Conservation (phyloP, 1,140 invertebrate genomes). For the Zeugodacus cucurbitae region DNA sequence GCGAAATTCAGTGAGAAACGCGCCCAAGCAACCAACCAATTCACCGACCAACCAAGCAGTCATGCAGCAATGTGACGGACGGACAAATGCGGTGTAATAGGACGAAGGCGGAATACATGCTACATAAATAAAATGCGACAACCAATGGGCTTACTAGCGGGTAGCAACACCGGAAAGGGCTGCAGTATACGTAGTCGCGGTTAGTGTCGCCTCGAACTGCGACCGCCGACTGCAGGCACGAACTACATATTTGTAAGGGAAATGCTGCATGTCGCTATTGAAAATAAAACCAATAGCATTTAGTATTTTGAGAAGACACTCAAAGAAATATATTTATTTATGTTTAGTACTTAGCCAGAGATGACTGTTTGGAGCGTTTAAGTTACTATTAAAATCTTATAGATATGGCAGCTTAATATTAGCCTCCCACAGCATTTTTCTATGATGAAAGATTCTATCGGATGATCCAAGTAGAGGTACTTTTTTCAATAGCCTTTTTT, state of each 20-base stretch:
- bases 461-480: no score
- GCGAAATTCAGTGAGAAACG: neutral
- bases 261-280: neutral
- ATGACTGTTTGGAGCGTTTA: no score
- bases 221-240: neutral
- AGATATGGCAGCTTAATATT: no score
- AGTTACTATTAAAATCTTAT: no score
- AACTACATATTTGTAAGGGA: neutral
- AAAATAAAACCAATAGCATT: neutral
- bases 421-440: no score
- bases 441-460: no score
- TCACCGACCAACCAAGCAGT: neutral
- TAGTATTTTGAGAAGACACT: no score
- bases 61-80: neutral
- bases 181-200: neutral
- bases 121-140: conserved; percentile 3
- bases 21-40: neutral
- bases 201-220: neutral
- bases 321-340: no score
- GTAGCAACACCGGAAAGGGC: neutral
- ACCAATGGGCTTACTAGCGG: neutral
- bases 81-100: neutral
- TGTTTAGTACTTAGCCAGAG: no score
- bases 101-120: neutral
- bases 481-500: no score